Base-by-base conservation (phyloP, 2,113 vertebrate genomes). In the Pelvicachromis taeniatus region DNA sequence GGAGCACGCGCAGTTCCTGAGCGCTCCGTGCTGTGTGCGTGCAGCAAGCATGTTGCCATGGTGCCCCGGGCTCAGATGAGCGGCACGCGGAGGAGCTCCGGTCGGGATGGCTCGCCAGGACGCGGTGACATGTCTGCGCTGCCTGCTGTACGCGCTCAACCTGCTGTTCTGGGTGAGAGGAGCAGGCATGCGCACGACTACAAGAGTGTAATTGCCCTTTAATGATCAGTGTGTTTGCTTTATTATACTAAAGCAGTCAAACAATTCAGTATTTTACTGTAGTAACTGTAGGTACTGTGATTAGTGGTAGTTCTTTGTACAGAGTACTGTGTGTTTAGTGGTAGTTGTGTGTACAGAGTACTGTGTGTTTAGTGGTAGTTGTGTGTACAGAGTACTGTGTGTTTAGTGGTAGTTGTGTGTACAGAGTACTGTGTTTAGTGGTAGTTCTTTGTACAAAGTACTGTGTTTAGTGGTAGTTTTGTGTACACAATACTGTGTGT, bases 131-230 rank as follows among this genome's bases (percentile, higher is more conserved):
- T 99, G 98, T 87, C 94, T 99, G 92, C 97, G 98, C 85, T 97
- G 97, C 83, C 94, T 99, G 89, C 97, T 99, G 55, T 98, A 97
- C 87, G 97, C 97, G 52, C 97, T 99, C 94, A 99, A 99, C 93
- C 95, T 99, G 90, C 97, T 99, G 68, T 98, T 99, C 94, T 99
- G 98, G 98, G 98, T 99, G 96, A 98, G 97, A 96, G 19, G 42
- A 40, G 17, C 23, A 45, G 26, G 26, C 45, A 75, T 23, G 42
- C 59, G 59, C 59, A 65, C 4, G 19, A 65, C 59, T 65, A 8
- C 11, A 65, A 65, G 11, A 38, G 59, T 38, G 59, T 38, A 65
- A 65, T 65, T 13, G 19, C 59, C 59, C 59, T 65, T 65, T 65
- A 38, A 65, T 65, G 19, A 65, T 65, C 59, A 65, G 19, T 12